Evolutionary conservation across 2,113 vertebrate species (phyloP).

Genomic region (Anseranas semipalmata): DNA sequence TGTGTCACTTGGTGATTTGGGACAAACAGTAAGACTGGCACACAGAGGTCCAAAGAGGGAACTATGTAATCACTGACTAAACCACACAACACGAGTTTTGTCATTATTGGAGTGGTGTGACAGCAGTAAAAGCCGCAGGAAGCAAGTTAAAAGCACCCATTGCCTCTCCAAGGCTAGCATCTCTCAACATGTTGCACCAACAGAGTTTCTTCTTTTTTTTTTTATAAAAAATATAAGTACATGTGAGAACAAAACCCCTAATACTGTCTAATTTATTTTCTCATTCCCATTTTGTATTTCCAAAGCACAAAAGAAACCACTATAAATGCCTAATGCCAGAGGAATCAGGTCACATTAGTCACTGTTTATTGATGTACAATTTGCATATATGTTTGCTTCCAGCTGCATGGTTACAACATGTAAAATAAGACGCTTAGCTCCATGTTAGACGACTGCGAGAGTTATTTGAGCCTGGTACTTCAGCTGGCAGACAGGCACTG

Average conservation of each 20-base stretch:
- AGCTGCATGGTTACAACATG: background rate
- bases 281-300: background rate
- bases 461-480: background rate
- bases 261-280: background rate
- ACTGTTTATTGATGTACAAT: background rate
- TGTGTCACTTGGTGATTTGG: rapidly evolving
- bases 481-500: background rate
- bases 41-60: rapidly evolving
- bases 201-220: background rate
- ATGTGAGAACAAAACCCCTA: background rate
- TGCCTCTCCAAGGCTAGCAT: rapidly evolving
- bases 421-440: background rate
- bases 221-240: background rate
- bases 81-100: rapidly evolving
- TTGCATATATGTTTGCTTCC: background rate
- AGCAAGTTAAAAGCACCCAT: background rate
- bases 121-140: background rate
- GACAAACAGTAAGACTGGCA: background rate
- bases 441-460: rapidly evolving
- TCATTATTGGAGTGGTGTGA: no score
- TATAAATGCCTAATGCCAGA: rapidly evolving
- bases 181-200: background rate
- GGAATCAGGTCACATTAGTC: background rate
- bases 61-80: rapidly evolving
- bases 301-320: background rate